A percentile compares a stretch with the other conserved stretches of the same genome.
phyloP scores from a whole-genome alignment of 2,113 vertebrate genomes.

The Rhinoptilus africanus region DNA sequence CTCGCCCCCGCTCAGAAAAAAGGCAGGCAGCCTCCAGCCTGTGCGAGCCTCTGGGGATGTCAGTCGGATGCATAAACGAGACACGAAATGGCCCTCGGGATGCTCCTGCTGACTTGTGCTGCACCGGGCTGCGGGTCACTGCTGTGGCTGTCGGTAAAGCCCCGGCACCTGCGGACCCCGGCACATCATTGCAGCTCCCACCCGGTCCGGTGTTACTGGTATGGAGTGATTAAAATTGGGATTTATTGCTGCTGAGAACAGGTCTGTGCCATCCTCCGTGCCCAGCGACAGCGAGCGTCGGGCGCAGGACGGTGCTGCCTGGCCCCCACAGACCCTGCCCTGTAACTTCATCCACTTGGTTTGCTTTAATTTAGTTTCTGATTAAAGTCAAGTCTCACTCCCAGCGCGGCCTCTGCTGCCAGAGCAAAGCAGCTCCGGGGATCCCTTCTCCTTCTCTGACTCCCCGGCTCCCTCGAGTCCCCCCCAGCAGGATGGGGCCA shows the following conservation, averaged over 20 bases:
- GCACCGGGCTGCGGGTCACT: not conserved
- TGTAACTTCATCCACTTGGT: not conserved
- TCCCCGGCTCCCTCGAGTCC: not conserved
- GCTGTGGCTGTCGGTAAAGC: not conserved
- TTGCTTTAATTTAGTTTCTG: not conserved
- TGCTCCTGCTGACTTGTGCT: not conserved
- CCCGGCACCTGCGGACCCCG: not conserved
- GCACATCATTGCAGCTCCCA: not conserved
- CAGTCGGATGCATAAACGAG: not conserved
- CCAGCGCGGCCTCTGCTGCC: not conserved
- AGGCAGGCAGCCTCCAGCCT: not conserved
- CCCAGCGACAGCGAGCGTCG: not conserved
- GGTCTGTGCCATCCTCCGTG: not conserved
- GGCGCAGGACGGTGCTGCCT: accelerated
- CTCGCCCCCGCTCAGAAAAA: not conserved
- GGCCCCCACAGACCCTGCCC: not conserved
- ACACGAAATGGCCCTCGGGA: not conserved
- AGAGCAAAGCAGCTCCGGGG: not conserved
- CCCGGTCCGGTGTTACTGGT: not conserved
- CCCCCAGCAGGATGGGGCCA: not conserved
- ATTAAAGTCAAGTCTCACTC: not conserved
- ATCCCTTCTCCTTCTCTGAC: not conserved
- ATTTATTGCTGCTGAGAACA: not conserved
- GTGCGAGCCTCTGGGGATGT: not conserved
- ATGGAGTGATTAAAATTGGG: not conserved